These are phyloP conservation scores for Samia ricini DNA, from an alignment of 1,140 invertebrate species.

Conservation along the genomic window DNA sequence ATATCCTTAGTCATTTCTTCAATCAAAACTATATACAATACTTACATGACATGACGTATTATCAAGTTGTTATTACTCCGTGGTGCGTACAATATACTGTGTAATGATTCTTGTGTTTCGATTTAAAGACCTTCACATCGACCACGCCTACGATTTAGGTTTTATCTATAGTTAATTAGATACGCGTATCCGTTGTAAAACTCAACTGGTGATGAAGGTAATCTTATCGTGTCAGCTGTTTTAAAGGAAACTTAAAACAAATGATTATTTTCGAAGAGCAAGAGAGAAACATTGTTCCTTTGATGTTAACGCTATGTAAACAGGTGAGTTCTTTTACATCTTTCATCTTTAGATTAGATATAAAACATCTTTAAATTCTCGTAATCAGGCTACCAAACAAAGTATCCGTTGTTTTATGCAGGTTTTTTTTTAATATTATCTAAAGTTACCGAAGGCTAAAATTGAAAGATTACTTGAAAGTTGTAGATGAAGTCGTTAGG, in stretches of 20 bases:
- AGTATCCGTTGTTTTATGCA: background rate
- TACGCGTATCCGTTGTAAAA: conserved; percentile 35
- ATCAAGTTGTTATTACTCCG: background rate
- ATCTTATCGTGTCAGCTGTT: conserved; percentile 55
- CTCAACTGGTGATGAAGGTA: conserved; percentile 53
- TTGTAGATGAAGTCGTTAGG: background rate
- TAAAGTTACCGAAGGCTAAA: background rate
- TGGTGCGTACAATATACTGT: background rate
- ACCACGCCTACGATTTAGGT: conserved; percentile 38
- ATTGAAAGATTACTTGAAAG: background rate
- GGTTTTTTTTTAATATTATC: background rate
- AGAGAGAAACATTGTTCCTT: no score
- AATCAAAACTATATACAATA: no score
- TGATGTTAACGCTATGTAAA: background rate
- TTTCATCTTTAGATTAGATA: no score
- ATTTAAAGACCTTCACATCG: conserved; percentile 34
- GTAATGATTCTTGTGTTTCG: conserved; percentile 21
- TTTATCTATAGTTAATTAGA: conserved; percentile 36
- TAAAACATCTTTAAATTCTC: no score
- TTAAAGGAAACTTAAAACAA: conserved; percentile 9
- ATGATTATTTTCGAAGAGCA: background rate
- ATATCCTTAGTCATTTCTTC: no score
- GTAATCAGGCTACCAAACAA: background rate
- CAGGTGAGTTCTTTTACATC: background rate
- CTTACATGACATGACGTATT: background rate